Conservation (phyloP, 2,113 vertebrate species). For the Ranitomeya imitator region DNA sequence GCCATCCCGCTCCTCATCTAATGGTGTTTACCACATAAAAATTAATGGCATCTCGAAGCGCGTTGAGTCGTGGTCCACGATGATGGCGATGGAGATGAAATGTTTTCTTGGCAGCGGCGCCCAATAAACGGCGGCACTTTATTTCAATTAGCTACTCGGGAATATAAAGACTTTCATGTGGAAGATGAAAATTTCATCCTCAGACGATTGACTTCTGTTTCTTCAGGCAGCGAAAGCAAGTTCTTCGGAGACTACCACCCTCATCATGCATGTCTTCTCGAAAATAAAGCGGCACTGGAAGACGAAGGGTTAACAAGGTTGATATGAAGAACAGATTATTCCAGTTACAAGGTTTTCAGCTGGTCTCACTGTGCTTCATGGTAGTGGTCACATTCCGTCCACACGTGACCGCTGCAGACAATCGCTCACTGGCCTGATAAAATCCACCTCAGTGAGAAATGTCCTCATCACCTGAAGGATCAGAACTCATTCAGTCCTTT, state of each 20-base stretch:
- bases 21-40: slow-evolving; percentile 57
- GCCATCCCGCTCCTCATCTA: slow-evolving; percentile 48
- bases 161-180: slow-evolving; percentile 29
- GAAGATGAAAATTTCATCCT: not conserved
- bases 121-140: slow-evolving; percentile 42
- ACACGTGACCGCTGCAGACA: no score
- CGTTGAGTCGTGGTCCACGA: slow-evolving; percentile 53
- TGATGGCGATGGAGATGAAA: slow-evolving; percentile 47
- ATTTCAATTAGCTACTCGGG: slow-evolving; percentile 47
- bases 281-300: not conserved
- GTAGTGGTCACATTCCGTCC: no score
- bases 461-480: no score
- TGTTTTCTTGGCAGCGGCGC: slow-evolving; percentile 47
- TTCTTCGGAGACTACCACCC: not conserved
- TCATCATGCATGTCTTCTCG: not conserved
- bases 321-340: no score
- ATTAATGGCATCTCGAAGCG: slow-evolving; percentile 54
- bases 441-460: no score
- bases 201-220: slow-evolving; percentile 8
- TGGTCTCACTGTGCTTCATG: no score
- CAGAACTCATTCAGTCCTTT: no score
- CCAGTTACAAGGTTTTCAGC: no score
- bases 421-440: no score
- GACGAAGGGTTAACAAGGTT: no score
- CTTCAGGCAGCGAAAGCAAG: not conserved